Percentiles rank a stretch among this genome's conserved stretches.
Evolutionary conservation across 2,888 invertebrate genomes (phyloP).

Genomic region (Dermolepida albohirtum): DNA sequence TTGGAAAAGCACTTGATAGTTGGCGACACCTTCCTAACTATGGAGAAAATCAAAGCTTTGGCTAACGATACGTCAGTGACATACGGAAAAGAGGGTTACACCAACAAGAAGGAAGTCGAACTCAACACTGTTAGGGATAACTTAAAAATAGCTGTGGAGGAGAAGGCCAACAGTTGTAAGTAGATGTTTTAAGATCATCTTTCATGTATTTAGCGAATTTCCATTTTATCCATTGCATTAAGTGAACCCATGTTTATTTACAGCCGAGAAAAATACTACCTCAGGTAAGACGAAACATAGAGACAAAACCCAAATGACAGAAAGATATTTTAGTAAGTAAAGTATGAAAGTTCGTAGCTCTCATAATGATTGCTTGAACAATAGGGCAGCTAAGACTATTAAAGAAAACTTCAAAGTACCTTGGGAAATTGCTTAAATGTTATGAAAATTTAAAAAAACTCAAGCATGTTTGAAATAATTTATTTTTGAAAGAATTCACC

Average conservation of each 20-base stretch:
- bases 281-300: conserved; percentile 20
- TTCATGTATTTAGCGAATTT: conserved; percentile 2
- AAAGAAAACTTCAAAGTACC: too few species aligned
- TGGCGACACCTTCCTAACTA: conserved; percentile 81
- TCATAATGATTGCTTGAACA: too few species aligned
- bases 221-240: neutral
- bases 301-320: too few species aligned
- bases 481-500: too few species aligned
- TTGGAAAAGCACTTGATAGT: conserved; percentile 91
- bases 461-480: too few species aligned
- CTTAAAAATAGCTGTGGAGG: conserved; percentile 79
- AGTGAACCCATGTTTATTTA: conserved; percentile 25
- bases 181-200: conserved; percentile 50
- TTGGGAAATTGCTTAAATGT: too few species aligned
- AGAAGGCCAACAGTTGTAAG: conserved; percentile 78
- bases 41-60: conserved; percentile 80
- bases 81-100: conserved; percentile 36
- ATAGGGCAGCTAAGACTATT: too few species aligned
- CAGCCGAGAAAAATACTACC: conserved; percentile 31
- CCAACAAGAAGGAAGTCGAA: conserved; percentile 67
- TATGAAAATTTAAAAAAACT: too few species aligned
- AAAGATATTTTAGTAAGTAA: too few species aligned
- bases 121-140: conserved; percentile 80
- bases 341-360: too few species aligned
- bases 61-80: conserved; percentile 72